A percentile compares a stretch with the other conserved stretches of the same genome.
These are phyloP conservation scores for Tridacna gigas DNA, from an alignment of 2,888 invertebrate genomes.

Conservation along the genomic window DNA sequence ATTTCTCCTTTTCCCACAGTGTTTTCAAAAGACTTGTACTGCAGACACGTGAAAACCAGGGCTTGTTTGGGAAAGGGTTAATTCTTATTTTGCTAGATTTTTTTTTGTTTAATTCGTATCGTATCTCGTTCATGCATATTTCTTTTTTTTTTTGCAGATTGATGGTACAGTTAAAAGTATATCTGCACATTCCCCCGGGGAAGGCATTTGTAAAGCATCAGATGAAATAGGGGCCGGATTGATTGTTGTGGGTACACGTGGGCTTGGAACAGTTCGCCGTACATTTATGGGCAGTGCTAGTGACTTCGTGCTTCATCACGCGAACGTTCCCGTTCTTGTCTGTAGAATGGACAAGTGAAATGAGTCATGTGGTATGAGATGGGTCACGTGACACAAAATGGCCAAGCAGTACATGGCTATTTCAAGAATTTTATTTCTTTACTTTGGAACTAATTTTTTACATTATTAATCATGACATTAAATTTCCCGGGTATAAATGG, in stretches of 20 bases:
- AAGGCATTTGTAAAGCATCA: conserved; percentile 35
- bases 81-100: no score
- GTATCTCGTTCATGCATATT: no score
- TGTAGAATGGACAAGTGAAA: conserved; percentile 24
- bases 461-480: no score
- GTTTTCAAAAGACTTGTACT: no score
- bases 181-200: conserved; percentile 30
- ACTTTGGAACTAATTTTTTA: no score
- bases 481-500: no score
- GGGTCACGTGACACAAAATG: background rate
- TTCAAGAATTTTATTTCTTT: no score
- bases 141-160: conserved; percentile 15
- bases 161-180: conserved; percentile 40
- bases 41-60: no score
- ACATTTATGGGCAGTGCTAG: conserved; percentile 19
- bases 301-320: conserved; percentile 18
- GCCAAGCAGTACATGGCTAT: no score
- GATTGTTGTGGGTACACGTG: conserved; percentile 27
- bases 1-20: no score
- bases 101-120: no score
- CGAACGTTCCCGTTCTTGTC: background rate
- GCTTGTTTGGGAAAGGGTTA: no score
- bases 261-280: conserved; percentile 4
- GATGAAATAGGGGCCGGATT: conserved; percentile 30
- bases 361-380: background rate